Evolutionary conservation across 1,140 invertebrate genomes (phyloP), one percentile per base, ranked within the genome.

Genomic region (Drosophila mayri): DNA sequence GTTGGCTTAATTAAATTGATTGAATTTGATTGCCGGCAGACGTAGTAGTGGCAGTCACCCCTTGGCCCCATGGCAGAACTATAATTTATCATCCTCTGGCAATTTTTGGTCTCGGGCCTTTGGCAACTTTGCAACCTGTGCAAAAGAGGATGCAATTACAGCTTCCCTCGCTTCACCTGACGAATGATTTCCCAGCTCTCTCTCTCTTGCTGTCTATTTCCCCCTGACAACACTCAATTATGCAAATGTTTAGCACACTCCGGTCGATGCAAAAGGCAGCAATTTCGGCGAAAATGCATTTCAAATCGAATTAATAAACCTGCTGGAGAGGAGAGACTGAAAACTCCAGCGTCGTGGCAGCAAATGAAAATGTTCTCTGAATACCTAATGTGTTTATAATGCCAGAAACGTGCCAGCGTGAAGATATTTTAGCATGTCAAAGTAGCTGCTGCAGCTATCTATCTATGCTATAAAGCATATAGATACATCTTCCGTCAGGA

Each of bases 1-100:
- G 28, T 35, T 52, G 57, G 65, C 65, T 81, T 88, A 88, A 88
- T 88, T 88, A 90, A 88, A 88, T 88, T 88, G 85, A 88, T 90
- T 88, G 74, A 88, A 88, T 88, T 88, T 90, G 85, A 90, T 90
- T 86, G 83, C 78, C 60, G 37, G 47, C 57, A 68, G 49, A 60
- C 63, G 50, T 16, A 49, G 58, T 71, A 22, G 22, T 22, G 64
- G 30, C 44, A 44, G 20, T 22, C 47, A 50, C 47, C 25, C 28
- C 7, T 20, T 28, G 30, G 25, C 25, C 25, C 18, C 46, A 20
- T 30, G 28, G 14, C 47, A 30, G 25, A 54, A 55, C 37, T 55
- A 61, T 40, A 41, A 30, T 65, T 65, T 65, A 61, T 43, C 35
- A 37, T 55, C 2, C 52, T 25, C 2, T 55, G 52, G 52, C 52